Percentiles rank a stretch among this genome's conserved stretches.
These are phyloP conservation scores for Sandelia bainsii DNA, from an alignment of 2,797 vertebrate genomes.

Conservation along the genomic window DNA sequence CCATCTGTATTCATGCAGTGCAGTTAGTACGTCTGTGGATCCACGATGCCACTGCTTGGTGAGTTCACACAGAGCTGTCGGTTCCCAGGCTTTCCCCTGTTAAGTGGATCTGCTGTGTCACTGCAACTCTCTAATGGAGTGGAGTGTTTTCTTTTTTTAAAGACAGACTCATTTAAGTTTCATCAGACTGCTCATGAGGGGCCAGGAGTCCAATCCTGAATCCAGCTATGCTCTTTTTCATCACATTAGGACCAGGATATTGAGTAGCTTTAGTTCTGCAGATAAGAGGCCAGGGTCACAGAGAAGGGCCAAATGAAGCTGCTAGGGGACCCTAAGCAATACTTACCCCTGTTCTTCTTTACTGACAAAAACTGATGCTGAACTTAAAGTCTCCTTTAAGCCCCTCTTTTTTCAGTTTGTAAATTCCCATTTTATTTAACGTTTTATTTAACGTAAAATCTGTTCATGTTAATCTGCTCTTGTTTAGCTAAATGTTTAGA, in stretches of 20 bases:
- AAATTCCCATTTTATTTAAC: too few species aligned
- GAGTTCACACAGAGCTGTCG: constrained; percentile 20
- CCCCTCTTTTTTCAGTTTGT: too few species aligned
- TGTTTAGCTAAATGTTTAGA: too few species aligned
- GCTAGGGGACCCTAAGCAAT: too few species aligned
- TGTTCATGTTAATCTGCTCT: too few species aligned
- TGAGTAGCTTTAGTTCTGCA: not conserved
- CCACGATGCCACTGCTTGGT: constrained; percentile 16
- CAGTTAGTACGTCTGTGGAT: constrained; percentile 28
- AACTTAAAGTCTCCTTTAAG: too few species aligned
- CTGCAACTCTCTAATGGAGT: constrained; percentile 43
- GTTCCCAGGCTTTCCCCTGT: constrained; percentile 36
- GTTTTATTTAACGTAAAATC: too few species aligned
- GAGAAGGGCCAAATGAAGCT: not conserved
- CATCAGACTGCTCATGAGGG: constrained; percentile 45
- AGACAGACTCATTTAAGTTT: constrained; percentile 57
- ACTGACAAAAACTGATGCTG: too few species aligned
- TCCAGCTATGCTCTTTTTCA: constrained; percentile 14
- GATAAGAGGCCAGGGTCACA: constrained; percentile 1
- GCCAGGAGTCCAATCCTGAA: not conserved
- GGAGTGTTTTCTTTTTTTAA: not conserved
- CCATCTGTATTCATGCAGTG: constrained; percentile 45
- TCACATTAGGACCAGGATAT: constrained; percentile 23
- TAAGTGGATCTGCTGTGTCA: constrained; percentile 42
- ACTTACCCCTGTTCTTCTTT: too few species aligned